Conservation (phyloP, 2,113 vertebrate species). For the Alligator sinensis region DNA sequence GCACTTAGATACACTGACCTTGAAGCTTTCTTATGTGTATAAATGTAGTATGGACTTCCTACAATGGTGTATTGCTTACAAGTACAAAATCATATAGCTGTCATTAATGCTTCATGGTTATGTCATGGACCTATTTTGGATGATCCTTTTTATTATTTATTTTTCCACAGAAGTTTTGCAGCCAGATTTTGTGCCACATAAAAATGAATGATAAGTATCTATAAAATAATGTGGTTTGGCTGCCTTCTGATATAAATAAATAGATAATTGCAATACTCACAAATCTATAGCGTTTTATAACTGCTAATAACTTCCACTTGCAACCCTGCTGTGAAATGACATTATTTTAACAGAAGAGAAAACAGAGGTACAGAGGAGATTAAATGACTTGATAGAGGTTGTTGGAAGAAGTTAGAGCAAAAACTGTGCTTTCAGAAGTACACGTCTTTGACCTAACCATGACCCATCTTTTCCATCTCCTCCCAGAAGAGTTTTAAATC, state of each 20-base stretch:
- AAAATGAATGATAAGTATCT: not conserved
- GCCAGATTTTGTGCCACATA: not conserved
- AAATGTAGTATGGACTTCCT: not conserved
- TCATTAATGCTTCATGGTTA: not conserved
- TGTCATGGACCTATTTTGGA: not conserved
- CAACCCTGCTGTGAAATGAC: not conserved
- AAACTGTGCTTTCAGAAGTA: rapidly evolving
- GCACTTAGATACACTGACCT: not conserved
- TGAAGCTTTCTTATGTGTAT: not conserved
- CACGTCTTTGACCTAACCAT: rapidly evolving
- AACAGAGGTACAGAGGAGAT: not conserved
- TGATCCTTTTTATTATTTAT: not conserved
- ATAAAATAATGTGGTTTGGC: not conserved
- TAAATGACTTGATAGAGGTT: not conserved
- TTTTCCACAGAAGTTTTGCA: not conserved
- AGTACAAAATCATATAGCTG: not conserved
- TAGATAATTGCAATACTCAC: not conserved
- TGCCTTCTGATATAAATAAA: not conserved
- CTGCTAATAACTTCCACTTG: not conserved
- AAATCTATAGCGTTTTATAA: not conserved
- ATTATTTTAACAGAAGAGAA: not conserved
- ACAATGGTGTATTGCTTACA: not conserved
- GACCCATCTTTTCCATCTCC: not conserved
- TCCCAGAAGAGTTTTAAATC: rapidly evolving
- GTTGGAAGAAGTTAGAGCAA: not conserved